Base-by-base conservation (phyloP, 2,113 vertebrate species). In the Myrmophylax atrothorax region DNA sequence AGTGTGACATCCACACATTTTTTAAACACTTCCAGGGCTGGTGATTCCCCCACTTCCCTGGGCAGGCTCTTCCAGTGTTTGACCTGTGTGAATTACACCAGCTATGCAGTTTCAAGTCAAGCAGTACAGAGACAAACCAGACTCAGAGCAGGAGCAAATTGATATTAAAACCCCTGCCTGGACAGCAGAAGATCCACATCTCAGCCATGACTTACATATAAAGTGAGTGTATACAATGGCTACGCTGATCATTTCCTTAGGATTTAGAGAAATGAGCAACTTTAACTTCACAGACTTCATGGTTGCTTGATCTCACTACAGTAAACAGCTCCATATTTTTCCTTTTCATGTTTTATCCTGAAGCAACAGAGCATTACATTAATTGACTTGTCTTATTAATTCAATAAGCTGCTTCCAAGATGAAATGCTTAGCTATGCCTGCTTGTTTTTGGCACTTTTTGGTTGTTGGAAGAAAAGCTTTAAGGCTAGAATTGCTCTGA, bases 351-450 rank as follows among this genome's bases (percentile, higher is more conserved):
- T 97, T 98, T 98, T 98, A 98, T 98, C 98, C 98, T 38, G 92
- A 97, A 98, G 97, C 97, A 98, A 97, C 96, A 97, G 98, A 98
- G 97, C 97, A 97, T 98, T 97, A 97, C 97, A 98, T 98, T 98
- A 98, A 98, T 98, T 98, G 98, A 98, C 97, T 98, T 98, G 97
- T 98, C 98, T 97, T 98, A 98, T 98, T 98, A 98, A 98, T 98
- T 98, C 97, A 98, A 97, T 98, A 98, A 98, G 97, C 97, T 95
- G 94, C 97, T 97, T 97, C 95, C 84, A 97, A 97, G 97, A 98
- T 97, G 97, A 97, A 98, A 97, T 96, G 95, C 96, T 97, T 96
- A 96, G 96, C 97, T 98, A 91, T 95, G 96, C 96, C 97, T 96
- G 81, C 97, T 97, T 97, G 85, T 96, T 97, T 96, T 77, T 97